Conservation (phyloP, 2,797 vertebrate genomes). For the Microctenopoma steveboyesi region DNA sequence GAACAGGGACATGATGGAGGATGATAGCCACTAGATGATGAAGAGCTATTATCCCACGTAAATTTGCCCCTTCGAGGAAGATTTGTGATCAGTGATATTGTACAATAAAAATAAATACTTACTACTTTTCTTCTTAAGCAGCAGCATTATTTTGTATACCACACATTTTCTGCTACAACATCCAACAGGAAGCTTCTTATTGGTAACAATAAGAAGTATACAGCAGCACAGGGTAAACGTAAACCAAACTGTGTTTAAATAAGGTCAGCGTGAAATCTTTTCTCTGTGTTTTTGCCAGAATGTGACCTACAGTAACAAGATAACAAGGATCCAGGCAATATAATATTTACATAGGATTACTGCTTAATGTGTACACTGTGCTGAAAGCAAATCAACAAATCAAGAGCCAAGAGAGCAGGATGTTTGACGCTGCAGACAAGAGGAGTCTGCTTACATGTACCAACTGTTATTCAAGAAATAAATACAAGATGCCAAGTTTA, state of each 20-base stretch:
- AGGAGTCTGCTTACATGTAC: neutral
- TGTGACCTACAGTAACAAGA: neutral
- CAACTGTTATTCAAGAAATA: neutral
- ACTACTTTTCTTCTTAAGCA: constrained; percentile 33
- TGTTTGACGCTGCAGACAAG: constrained; percentile 13
- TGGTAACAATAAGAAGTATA: no score
- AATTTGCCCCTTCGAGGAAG: neutral
- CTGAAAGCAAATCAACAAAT: constrained; percentile 17
- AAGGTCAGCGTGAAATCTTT: no score
- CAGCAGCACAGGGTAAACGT: neutral
- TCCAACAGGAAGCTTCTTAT: constrained; percentile 13
- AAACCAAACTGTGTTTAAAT: no score
- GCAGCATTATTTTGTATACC: constrained; percentile 9
- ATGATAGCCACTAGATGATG: constrained; percentile 25
- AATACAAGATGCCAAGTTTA: neutral
- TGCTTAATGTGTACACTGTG: neutral
- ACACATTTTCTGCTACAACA: constrained; percentile 25
- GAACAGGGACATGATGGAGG: constrained; percentile 23
- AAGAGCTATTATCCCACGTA: neutral
- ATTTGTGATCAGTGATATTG: neutral
- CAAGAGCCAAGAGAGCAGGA: constrained; percentile 12
- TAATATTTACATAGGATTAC: constrained; percentile 18
- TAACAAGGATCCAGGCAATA: constrained; percentile 14
- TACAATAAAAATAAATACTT: neutral
- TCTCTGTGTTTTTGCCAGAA: neutral